Evolutionary conservation across 2,113 vertebrate genomes (phyloP).

Genomic region (Sapajus apella): DNA sequence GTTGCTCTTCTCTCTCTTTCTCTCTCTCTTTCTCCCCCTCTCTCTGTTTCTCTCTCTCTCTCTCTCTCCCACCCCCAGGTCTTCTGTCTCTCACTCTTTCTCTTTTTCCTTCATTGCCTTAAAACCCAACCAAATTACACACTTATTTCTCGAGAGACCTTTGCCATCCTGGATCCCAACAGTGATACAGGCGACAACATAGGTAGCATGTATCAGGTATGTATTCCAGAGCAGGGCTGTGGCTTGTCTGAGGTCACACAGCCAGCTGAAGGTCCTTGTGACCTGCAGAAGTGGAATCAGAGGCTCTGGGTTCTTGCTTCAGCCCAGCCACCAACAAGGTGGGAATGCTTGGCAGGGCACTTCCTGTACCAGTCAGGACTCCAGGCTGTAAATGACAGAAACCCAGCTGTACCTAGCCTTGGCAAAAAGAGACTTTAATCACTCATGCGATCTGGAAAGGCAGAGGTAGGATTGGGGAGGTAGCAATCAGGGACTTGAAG

Average conservation of each 20-base stretch:
- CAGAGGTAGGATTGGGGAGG: not conserved
- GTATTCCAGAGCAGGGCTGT: not conserved
- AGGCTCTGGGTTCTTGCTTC: not conserved
- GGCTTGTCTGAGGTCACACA: not conserved
- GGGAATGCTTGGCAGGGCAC: not conserved
- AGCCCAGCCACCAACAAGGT: not conserved
- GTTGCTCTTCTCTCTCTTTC: not conserved
- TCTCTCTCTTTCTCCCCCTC: fast-evolving
- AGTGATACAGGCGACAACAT: too few relatives aligned
- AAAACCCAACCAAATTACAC: not conserved
- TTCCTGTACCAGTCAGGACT: not conserved
- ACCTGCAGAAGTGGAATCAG: not conserved
- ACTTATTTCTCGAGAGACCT: not conserved
- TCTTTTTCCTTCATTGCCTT: not conserved
- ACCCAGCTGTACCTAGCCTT: not conserved
- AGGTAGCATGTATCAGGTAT: too few relatives aligned
- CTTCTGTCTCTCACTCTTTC: not conserved
- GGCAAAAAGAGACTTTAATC: not conserved
- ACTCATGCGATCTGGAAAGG: not conserved
- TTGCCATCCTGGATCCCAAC: not conserved
- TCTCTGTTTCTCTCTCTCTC: too few relatives aligned
- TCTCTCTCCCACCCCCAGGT: too few relatives aligned
- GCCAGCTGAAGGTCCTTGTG: not conserved
- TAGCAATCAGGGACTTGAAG: not conserved
- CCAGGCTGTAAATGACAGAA: not conserved